Evolutionary conservation across 2,888 invertebrate species (phyloP), one percentile per base, ranked within the genome.

Genomic region (Scaeva pyrastri): DNA sequence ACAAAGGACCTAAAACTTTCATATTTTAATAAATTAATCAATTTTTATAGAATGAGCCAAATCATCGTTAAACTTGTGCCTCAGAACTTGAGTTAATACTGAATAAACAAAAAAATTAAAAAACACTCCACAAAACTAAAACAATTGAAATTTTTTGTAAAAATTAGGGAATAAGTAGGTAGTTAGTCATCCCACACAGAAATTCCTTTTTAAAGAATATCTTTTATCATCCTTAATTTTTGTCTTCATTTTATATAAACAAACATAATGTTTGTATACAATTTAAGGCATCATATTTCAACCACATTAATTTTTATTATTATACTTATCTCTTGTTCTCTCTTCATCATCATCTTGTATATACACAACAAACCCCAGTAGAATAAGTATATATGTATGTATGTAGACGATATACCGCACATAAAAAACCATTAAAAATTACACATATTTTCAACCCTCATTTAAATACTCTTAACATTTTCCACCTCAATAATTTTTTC

Each of bases 391-490:
- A n/a, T n/a, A n/a, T n/a, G n/a, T n/a, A n/a, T n/a, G n/a, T n/a
- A n/a, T n/a, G n/a, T n/a, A n/a, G n/a, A n/a, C n/a, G n/a, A n/a
- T 16, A 1, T 16, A 31, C 56, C 8, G 31, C 21, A 43, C 21
- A 19, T 16, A 11, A 19, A 14, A 66, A 66, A 23, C 14, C 62
- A 74, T 64, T 60, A 50, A 52, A 74, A 62, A 64, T 55, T 64
- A 74, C 62, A 66, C 45, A 75, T 56, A 56, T 36, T 56, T 66
- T 58, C 41, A 60, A 77, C 70, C 71, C 77, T 71, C 60, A 43
- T 60, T 77, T 71, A 62, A 41, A 77, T 62, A 43, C 52, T 39
- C 48, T 23, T 68, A 68, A 50, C 41, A 62, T 36, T 62, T 70
- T 77, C 58, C 70, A 39, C 50, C 36, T 62, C 70, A 14, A 19